These are phyloP conservation scores for Hippocampus kuda DNA, from an alignment of 2,797 vertebrate genomes.

Conservation along the genomic window DNA sequence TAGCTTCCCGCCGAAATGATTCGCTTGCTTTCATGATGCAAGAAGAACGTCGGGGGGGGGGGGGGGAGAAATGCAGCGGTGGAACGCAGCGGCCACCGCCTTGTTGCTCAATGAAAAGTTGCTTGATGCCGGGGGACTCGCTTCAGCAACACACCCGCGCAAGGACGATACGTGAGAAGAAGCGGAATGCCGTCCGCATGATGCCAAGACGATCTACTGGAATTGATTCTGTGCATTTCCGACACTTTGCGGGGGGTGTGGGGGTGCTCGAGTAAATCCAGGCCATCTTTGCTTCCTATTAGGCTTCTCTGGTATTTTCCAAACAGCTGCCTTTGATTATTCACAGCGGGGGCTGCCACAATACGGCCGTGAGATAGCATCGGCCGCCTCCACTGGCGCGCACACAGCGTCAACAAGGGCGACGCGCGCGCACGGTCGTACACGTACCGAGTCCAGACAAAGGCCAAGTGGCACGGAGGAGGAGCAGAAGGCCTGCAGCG, in stretches of 20 bases:
- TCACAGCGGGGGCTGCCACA: conserved; percentile 61
- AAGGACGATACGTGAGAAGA: not conserved
- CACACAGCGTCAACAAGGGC: conserved; percentile 53
- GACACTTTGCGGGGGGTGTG: conserved; percentile 31
- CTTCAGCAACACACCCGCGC: not conserved
- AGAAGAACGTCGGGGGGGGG: conserved; percentile 18
- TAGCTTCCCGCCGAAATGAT: conserved; percentile 29
- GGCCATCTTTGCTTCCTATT: conserved; percentile 56
- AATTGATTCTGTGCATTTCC: conserved; percentile 42
- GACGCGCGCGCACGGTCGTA: conserved; percentile 23
- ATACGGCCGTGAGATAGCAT: conserved; percentile 66
- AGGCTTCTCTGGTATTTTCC: conserved; percentile 67
- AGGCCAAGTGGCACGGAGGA: conserved; percentile 51
- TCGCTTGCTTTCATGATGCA: conserved; percentile 26
- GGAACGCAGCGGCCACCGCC: not conserved
- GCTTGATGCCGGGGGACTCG: not conserved
- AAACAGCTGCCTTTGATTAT: conserved; percentile 72
- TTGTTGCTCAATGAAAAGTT: not conserved
- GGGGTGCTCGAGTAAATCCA: conserved; percentile 53
- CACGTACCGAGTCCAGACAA: conserved; percentile 48
- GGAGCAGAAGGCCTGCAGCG: conserved; percentile 48
- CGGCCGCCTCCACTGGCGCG: conserved; percentile 61
- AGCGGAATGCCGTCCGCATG: conserved; percentile 21
- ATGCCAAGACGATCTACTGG: conserved; percentile 22
- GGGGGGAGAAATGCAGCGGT: not conserved